phyloP scores from a whole-genome alignment of 2,888 invertebrate species.

The Coremacera marginata region DNA sequence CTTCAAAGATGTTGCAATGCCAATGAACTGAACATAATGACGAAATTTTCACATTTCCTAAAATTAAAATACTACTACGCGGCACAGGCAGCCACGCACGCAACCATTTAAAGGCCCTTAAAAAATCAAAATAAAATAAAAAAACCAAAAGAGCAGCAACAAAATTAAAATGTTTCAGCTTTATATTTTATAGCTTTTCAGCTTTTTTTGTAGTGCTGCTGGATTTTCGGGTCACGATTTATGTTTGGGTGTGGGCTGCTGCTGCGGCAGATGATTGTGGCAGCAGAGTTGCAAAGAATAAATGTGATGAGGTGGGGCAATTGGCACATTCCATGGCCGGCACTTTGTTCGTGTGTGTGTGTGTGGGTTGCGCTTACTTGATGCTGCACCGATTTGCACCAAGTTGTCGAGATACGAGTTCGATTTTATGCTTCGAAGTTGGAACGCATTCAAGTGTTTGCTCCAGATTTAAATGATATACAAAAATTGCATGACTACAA shows the following conservation, averaged over 20 bases:
- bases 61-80: background rate
- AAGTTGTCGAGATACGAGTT: background rate
- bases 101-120: background rate
- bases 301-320: background rate
- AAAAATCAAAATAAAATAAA: background rate
- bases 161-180: background rate
- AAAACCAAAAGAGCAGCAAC: background rate
- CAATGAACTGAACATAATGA: background rate
- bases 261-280: background rate
- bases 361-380: background rate
- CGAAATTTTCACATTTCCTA: background rate
- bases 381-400: constrained; percentile 8
- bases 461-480: background rate
- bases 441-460: background rate
- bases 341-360: constrained; percentile 11
- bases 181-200: background rate
- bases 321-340: background rate
- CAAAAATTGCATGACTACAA: background rate
- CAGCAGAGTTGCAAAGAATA: background rate
- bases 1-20: constrained; percentile 8
- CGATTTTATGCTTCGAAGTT: background rate
- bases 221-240: constrained; percentile 6
- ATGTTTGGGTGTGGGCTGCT: background rate
- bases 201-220: background rate
- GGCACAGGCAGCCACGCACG: background rate